Evolutionary conservation across 2,888 invertebrate species (phyloP).

Genomic region (Prosopocoilus inquinatus): DNA sequence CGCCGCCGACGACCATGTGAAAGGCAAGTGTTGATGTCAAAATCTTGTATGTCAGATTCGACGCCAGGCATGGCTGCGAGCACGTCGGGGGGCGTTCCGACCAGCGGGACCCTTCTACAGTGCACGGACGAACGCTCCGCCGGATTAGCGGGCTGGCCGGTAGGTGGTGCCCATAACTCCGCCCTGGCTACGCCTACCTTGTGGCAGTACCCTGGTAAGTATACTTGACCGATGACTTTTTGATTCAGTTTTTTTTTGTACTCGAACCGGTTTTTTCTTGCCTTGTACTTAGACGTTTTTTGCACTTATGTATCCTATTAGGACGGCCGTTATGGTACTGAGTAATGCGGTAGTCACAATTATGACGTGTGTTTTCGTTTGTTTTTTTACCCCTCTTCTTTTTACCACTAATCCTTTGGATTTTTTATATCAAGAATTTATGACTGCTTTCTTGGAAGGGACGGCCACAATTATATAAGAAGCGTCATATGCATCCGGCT

Average conservation of each 20-base stretch:
- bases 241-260: slow-evolving; percentile 19
- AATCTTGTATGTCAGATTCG: slow-evolving; percentile 43
- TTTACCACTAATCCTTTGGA: too few relatives aligned
- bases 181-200: slow-evolving; percentile 66
- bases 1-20: background rate
- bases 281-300: slow-evolving; percentile 7
- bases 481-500: too few relatives aligned
- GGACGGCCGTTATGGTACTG: background rate
- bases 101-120: slow-evolving; percentile 59
- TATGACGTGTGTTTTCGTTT: background rate
- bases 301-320: background rate
- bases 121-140: slow-evolving; percentile 64
- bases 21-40: slow-evolving; percentile 9
- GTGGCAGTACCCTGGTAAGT: slow-evolving; percentile 80
- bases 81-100: slow-evolving; percentile 57
- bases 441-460: too few relatives aligned
- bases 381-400: background rate
- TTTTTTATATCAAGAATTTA: too few relatives aligned
- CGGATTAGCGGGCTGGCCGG: slow-evolving; percentile 54
- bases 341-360: background rate
- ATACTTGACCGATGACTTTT: slow-evolving; percentile 21
- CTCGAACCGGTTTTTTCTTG: slow-evolving; percentile 22
- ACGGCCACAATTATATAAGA: too few relatives aligned
- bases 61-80: slow-evolving; percentile 60
- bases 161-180: slow-evolving; percentile 55